Evolutionary conservation across 2,888 invertebrate species (phyloP).

Genomic region (Emmelina monodactyla): DNA sequence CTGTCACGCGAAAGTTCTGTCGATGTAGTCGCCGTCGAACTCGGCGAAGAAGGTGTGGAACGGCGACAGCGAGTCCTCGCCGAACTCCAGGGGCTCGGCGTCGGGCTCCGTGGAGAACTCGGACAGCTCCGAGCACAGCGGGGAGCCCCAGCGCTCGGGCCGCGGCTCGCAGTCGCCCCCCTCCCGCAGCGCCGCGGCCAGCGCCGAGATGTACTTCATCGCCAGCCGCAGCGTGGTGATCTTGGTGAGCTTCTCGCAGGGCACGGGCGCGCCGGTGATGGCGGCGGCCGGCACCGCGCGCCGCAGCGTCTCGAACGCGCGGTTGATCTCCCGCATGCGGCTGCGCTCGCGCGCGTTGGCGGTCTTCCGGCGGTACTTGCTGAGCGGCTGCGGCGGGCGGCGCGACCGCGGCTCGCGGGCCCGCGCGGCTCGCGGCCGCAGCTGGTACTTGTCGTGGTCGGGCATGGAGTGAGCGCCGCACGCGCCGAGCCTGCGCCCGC

Average conservation of each 20-base stretch:
- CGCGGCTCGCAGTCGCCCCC: constrained; percentile 25
- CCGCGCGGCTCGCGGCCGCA: constrained; percentile 59
- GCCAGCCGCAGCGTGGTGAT: constrained; percentile 87
- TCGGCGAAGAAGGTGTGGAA: constrained; percentile 65
- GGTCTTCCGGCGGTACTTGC: constrained; percentile 89
- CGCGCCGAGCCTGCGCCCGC: constrained; percentile 16
- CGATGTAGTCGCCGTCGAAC: constrained; percentile 56
- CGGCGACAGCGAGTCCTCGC: constrained; percentile 65
- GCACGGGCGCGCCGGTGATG: constrained; percentile 52
- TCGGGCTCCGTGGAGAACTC: constrained; percentile 56
- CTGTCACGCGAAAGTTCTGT: constrained; percentile 58
- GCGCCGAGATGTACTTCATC: constrained; percentile 84
- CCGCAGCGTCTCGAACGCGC: constrained; percentile 84
- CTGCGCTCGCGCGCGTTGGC: constrained; percentile 89
- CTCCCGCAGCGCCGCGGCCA: constrained; percentile 72
- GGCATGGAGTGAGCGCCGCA: constrained; percentile 48
- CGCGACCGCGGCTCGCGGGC: constrained; percentile 62
- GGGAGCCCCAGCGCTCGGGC: constrained; percentile 51
- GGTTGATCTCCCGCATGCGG: constrained; percentile 90
- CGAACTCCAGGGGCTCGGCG: constrained; percentile 54
- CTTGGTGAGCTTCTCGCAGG: constrained; percentile 86
- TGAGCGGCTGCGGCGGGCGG: constrained; percentile 76
- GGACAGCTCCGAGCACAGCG: constrained; percentile 62
- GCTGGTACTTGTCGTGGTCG: constrained; percentile 63
- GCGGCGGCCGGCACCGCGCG: constrained; percentile 75